phyloP scores from a whole-genome alignment of 2,797 vertebrate species.

The Micromesistius poutassou region DNA sequence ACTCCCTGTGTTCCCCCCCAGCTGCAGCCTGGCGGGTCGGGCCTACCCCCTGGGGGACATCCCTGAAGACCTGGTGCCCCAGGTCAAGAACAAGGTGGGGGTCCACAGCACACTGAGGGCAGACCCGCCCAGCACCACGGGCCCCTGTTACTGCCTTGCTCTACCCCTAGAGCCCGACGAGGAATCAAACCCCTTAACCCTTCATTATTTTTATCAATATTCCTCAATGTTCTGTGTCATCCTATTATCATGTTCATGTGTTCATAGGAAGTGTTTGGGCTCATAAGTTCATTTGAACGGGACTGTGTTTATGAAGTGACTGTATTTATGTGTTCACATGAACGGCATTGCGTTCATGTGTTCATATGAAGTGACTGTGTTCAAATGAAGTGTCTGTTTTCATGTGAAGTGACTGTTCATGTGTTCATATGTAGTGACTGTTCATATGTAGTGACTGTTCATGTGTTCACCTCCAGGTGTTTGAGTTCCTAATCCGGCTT shows the following conservation, averaged over 20 bases:
- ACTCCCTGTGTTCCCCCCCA: conserved; percentile 36
- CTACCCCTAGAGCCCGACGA: neutral
- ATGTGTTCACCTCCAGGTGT: conserved; percentile 74
- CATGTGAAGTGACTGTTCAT: neutral
- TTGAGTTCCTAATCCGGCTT: conserved; percentile 91
- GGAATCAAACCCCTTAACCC: neutral
- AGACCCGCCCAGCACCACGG: neutral
- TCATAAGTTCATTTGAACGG: neutral
- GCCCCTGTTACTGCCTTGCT: neutral
- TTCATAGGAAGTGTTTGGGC: too few relatives aligned
- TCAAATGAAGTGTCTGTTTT: too few relatives aligned
- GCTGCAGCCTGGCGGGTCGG: conserved; percentile 91
- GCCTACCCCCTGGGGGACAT: conserved; percentile 95
- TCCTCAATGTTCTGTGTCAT: neutral
- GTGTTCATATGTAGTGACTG: neutral
- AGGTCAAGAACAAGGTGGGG: conserved; percentile 91
- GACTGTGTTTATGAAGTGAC: neutral
- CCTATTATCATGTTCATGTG: neutral
- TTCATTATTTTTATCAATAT: neutral
- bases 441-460: neutral
- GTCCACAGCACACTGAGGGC: neutral
- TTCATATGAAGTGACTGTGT: neutral
- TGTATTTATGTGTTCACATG: too few relatives aligned
- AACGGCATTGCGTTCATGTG: neutral
- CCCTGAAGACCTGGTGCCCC: conserved; percentile 89